Conservation (phyloP, 2,113 vertebrate genomes). For the Myotis lucifugus region DNA sequence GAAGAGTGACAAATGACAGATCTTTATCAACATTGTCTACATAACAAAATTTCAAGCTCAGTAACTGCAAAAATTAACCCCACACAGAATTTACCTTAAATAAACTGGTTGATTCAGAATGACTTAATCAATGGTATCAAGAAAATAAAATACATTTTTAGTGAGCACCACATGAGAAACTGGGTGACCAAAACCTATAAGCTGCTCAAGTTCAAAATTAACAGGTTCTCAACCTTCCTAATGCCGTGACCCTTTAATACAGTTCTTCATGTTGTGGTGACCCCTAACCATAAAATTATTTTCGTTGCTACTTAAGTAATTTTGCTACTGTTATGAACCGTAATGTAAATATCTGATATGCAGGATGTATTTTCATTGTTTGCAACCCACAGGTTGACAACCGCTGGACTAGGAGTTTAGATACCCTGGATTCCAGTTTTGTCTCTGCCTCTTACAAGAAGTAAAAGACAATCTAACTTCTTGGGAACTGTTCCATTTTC, state of each 20-base stretch:
- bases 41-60: background rate
- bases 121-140: background rate
- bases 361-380: too few species aligned
- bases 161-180: background rate
- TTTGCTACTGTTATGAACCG: too few species aligned
- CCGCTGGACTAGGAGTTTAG: background rate
- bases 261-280: too few species aligned
- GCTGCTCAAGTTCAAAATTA: background rate
- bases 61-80: background rate
- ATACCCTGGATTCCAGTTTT: background rate
- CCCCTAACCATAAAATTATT: too few species aligned
- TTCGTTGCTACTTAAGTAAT: too few species aligned
- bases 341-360: too few species aligned
- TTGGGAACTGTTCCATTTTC: background rate
- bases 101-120: conserved; percentile 1
- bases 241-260: too few species aligned
- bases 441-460: background rate
- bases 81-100: background rate
- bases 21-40: conserved; percentile 3
- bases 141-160: conserved; percentile 16
- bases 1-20: too few species aligned
- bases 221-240: background rate
- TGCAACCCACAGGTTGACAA: background rate
- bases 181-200: background rate
- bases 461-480: background rate